Evolutionary conservation across 2,888 invertebrate species (phyloP).

Genomic region (Acanthopleura granulata): DNA sequence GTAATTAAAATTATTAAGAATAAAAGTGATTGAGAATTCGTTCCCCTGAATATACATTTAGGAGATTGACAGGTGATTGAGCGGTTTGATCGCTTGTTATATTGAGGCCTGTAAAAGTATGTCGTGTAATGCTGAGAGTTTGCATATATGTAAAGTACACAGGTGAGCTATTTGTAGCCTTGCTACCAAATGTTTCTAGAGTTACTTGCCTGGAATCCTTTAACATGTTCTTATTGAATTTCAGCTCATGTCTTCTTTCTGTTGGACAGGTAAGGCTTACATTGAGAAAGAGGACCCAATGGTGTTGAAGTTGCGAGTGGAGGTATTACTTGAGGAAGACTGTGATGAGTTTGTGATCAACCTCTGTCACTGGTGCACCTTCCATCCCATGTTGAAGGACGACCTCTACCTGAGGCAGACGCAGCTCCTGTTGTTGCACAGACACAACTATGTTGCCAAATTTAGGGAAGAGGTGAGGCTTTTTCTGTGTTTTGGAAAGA

Average conservation of each 20-base stretch:
- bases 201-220: too few relatives aligned
- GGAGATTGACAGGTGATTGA: too few relatives aligned
- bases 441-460: conserved; percentile 50
- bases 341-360: conserved; percentile 67
- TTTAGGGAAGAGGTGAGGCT: conserved; percentile 60
- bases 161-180: too few relatives aligned
- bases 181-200: too few relatives aligned
- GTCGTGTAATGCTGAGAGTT: too few relatives aligned
- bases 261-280: conserved; percentile 38
- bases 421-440: conserved; percentile 58
- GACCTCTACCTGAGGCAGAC: conserved; percentile 57
- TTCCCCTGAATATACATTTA: too few relatives aligned
- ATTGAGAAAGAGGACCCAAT: conserved; percentile 54
- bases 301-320: conserved; percentile 60
- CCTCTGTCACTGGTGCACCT: conserved; percentile 62
- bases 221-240: too few relatives aligned
- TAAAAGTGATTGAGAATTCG: too few relatives aligned
- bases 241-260: neutral
- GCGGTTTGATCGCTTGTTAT: too few relatives aligned
- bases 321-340: conserved; percentile 65
- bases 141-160: too few relatives aligned
- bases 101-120: too few relatives aligned
- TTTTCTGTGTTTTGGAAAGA: neutral
- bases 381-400: conserved; percentile 50
- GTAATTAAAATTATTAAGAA: too few relatives aligned